Conservation (phyloP, 2,888 invertebrate species). For the Acrobasis repandana region DNA sequence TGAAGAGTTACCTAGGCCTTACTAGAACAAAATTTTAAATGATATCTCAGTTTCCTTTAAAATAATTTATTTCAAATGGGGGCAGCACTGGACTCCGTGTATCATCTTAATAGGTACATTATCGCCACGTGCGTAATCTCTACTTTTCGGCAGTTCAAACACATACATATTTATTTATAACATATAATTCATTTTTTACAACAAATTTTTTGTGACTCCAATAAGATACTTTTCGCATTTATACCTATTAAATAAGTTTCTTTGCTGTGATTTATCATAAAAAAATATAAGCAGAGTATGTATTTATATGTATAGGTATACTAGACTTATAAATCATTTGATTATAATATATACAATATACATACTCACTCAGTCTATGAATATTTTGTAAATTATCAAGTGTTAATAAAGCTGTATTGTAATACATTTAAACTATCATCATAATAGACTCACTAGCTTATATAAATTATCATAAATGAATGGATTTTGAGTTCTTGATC, state of each 20-base stretch:
- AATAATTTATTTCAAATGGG: no score
- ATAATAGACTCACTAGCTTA: constrained; percentile 48
- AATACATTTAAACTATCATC: constrained; percentile 26
- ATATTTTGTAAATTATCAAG: neutral
- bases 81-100: no score
- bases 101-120: no score
- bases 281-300: neutral
- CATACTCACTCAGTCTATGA: neutral
- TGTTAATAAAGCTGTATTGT: constrained; percentile 1
- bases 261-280: neutral
- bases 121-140: no score
- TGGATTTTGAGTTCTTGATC: constrained; percentile 44
- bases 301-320: neutral
- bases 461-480: constrained; percentile 43
- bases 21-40: no score
- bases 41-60: no score
- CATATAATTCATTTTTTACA: no score
- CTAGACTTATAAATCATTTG: neutral
- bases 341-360: neutral
- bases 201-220: neutral
- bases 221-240: neutral
- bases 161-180: no score
- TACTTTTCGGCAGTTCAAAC: no score
- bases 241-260: neutral
- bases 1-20: no score